Conservation (phyloP, 2,797 vertebrate species). For the Malurus splendens region DNA sequence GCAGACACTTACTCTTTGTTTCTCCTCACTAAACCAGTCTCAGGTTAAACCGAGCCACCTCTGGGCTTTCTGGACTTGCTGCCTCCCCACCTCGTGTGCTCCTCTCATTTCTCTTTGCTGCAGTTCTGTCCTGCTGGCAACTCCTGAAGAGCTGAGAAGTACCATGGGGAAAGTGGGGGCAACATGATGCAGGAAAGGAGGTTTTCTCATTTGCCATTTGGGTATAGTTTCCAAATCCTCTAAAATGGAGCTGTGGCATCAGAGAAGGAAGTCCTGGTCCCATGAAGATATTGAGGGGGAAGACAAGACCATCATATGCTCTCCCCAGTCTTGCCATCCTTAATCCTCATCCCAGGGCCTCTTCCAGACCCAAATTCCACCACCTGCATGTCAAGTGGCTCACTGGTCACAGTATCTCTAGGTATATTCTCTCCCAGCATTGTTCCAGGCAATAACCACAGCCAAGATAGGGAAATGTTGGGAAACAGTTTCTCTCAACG, state of each 20-base stretch:
- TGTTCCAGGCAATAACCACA: background rate
- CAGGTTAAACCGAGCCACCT: background rate
- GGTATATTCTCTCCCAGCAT: background rate
- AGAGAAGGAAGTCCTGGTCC: background rate
- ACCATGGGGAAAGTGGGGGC: background rate
- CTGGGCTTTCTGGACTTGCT: background rate
- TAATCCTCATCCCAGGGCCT: background rate
- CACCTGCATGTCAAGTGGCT: background rate
- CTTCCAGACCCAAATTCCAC: background rate
- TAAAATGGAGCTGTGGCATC: background rate
- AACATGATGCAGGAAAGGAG: background rate
- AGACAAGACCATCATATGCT: rapidly evolving
- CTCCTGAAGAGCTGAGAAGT: background rate
- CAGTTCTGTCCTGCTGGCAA: background rate
- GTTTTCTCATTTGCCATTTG: background rate
- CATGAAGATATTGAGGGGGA: background rate
- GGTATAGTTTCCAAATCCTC: background rate
- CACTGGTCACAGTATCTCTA: rapidly evolving
- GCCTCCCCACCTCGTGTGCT: background rate
- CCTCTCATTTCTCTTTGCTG: background rate
- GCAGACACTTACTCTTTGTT: background rate
- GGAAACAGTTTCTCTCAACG: background rate
- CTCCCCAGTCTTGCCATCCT: background rate
- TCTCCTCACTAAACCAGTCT: background rate
- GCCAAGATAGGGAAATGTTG: background rate